Base-by-base conservation (phyloP, 2,888 invertebrate genomes). In the Drosophila anomalata region DNA sequence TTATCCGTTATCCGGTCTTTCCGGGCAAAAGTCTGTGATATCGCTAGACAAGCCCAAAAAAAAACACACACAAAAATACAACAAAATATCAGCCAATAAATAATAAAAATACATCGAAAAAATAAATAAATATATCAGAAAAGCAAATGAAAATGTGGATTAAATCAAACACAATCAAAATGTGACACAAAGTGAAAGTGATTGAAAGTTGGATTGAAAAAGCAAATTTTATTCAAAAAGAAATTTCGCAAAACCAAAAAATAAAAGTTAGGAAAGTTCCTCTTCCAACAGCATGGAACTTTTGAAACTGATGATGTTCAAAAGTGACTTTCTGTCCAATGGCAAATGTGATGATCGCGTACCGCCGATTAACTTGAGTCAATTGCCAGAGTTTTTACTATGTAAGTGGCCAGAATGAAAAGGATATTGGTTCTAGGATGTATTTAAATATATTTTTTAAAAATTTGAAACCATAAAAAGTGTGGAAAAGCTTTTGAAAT, bases 301-400 rank as follows among this genome's bases (percentile, higher is more conserved):
- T 77, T 90, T 92, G 76, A 92, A 91, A 87, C 83, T 92, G 81
- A 92, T 92, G 92, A 92, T 92, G 92, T 91, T 91, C 87, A 91
- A 91, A 87, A 92, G 91, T 89, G 91, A 91, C 89, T 90, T 92
- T 79, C 82, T 91, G 87, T 89, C 90, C 78, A 89, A 89, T 85
- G 90, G 89, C 79, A 90, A 89, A 88, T 91, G 88, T 92, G 93
- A 93, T 85, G 93, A 94, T 92, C 93, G 95, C 89, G 95, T 95
- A 80, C 95, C 95, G 73, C 95, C 95, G 80, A 95, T 95, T 86
- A 94, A 94, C 89, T 92, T 95, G 78, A 95, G 95, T 90, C 94
- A 94, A 90, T 93, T 95, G 87, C 95, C 95, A 39, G 95, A 95
- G 92, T 94, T 95, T 92, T 93, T 95, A 87, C 91, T 95, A 91